Evolutionary conservation across 2,113 vertebrate species (phyloP), one percentile per base, ranked within the genome.

Genomic region (Butorides virescens): DNA sequence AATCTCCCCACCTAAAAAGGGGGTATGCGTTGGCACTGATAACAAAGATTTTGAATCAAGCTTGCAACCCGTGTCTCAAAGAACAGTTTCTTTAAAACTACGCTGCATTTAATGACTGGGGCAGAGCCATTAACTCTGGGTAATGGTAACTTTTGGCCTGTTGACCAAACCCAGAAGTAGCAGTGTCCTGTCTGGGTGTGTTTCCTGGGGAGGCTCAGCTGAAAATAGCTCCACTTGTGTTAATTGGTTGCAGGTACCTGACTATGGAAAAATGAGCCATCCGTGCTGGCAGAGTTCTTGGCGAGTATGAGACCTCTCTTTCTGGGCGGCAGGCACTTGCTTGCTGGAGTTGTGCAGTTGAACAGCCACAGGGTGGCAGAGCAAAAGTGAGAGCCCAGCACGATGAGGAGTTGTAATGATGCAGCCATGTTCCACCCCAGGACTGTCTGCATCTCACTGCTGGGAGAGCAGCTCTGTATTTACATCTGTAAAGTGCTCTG

Each of bases 341-440:
- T 56, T 5, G 2, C 36, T 73, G 66, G 46, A 52, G 81, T 49
- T 87, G 71, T 80, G 67, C 53, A 59, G 65, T 13, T 70, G 61
- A 76, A 39, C 86, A 89, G 74, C 84, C 92, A 89, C 17, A 2
- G 73, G 92, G 77, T 92, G 93, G 86, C 86, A 77, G 91, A 92
- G 26, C 85, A 73, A 20, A 86, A 89, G 32, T 11, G 72, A 47
- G 59, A 94, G 59, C 72, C 36, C 29, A 22, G 74, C 17, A 20
- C 0, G 8, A 8, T 6, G 72, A 34, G 61, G 46, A 44, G 55
- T 10, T 71, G 55, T 14, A 7, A 14, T 10, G 52, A 11, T 53
- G 21, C 19, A 46, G 66, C 66, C 39, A 12, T 49, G 25, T 70
- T 56, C 53, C 61, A 62, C 30, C 58, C 75, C 53, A 46, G 83